phyloP scores from a whole-genome alignment of 2,888 invertebrate genomes.

The Plagiodera versicolora region DNA sequence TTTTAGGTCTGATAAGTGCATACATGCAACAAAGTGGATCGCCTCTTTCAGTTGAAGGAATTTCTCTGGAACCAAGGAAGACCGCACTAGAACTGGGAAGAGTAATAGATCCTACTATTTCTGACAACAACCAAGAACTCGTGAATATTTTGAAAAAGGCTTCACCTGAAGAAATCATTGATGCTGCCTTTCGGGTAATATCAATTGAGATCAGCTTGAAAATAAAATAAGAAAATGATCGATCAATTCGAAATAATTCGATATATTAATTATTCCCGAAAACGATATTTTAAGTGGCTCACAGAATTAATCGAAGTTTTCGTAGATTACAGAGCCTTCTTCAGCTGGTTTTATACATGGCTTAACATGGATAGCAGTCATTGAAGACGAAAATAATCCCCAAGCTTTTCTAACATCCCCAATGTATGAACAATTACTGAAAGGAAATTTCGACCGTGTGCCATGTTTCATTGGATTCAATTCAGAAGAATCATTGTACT shows the following conservation, averaged over 20 bases:
- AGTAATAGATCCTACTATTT: background rate
- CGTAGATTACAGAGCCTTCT: background rate
- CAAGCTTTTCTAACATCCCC: constrained; percentile 9
- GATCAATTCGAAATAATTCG: too few species aligned
- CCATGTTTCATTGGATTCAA: constrained; percentile 15
- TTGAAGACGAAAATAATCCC: constrained; percentile 3
- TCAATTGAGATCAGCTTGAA: background rate
- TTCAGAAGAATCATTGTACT: constrained; percentile 16
- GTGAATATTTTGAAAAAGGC: background rate
- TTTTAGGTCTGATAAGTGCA: constrained; percentile 1
- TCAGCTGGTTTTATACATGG: background rate
- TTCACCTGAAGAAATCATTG: constrained; percentile 4
- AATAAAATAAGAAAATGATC: too few species aligned
- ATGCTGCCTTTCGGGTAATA: background rate
- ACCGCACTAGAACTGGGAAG: constrained; percentile 14
- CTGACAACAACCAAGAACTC: constrained; percentile 6
- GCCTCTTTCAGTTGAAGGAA: background rate
- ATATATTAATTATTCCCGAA: too few species aligned
- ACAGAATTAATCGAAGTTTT: background rate
- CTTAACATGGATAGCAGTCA: constrained; percentile 13
- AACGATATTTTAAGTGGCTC: too few species aligned
- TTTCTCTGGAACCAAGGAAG: background rate
- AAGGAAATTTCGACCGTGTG: constrained; percentile 18
- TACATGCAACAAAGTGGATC: constrained; percentile 8
- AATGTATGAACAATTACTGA: constrained; percentile 11